Evolutionary conservation across 2,888 invertebrate species (phyloP), one percentile per base, ranked within the genome.

Genomic region (Sminthurinus aureus): DNA sequence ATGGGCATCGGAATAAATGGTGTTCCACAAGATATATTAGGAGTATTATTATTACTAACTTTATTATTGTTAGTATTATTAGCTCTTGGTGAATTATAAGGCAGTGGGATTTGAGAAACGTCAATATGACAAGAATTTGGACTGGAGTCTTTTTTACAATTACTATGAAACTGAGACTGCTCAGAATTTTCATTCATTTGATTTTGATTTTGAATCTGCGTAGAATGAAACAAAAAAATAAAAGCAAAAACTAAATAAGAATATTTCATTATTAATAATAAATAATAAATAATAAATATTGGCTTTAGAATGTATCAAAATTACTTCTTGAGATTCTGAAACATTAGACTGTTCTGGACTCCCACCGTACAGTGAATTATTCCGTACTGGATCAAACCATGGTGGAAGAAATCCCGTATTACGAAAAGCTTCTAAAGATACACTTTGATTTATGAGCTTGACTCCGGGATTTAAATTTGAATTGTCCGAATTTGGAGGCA

Each of bases 391-490:
- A n/a, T 82, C 82, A 52, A 82, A 82, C 82, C 82, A 82, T 0
- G 82, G 24, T 0, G 82, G 82, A n/a, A 82, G 78, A 69, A 77
- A 82, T 12, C 82, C 82, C 0, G 82, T 82, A 66, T 82, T 82
- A 15, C 77, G 76, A n/a, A 82, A 82, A 1, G 69, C 82, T 52
- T 82, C 77, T 18, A 82, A 22, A 20, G 81, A 81, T 9, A 81
- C 73, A 58, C 80, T 80, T 20, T 81, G 80, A 81, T 73, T 81
- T 8, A 69, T 22, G 18, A n/a, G 69, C 22, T 69, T 38, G 38
- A 3, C n/a, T n/a, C 66, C n/a, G 3, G 66, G 8, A 66, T n/a
- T 38, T 38, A 6, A 66, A 66, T n/a, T 38, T 38, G 38, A 38
- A 38, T 38, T 38, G 38, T 38, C 38, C 38, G 38, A 15, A 18